Percentiles rank a stretch among this genome's conserved stretches.
These are phyloP conservation scores for Bombus balteatus DNA, from an alignment of 1,140 invertebrate genomes.

Conservation along the genomic window DNA sequence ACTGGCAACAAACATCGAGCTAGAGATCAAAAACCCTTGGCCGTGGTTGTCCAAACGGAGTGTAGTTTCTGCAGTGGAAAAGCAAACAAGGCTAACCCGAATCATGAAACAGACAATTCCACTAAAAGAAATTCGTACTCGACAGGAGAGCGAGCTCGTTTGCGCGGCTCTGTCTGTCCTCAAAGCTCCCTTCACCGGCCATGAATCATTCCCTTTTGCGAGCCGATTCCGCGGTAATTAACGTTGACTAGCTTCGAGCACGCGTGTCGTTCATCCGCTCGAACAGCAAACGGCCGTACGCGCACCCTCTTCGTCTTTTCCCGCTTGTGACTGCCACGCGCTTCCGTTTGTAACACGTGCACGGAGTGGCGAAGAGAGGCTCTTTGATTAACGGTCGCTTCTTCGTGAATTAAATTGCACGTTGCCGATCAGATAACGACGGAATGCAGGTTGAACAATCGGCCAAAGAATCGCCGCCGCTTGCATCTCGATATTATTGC, in stretches of 20 bases:
- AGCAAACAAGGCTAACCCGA: not conserved
- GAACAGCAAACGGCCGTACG: slow-evolving; percentile 17
- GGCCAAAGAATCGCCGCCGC: not conserved
- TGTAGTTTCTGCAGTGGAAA: not conserved
- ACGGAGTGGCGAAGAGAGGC: not conserved
- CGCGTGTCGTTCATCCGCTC: slow-evolving; percentile 54
- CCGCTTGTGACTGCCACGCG: slow-evolving; percentile 2
- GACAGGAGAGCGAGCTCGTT: not conserved
- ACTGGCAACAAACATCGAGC: fast-evolving
- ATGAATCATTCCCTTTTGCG: slow-evolving; percentile 61
- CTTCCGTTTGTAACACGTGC: not conserved
- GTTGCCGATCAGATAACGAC: slow-evolving; percentile 8
- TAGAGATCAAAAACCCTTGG: not conserved
- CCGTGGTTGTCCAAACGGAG: not conserved
- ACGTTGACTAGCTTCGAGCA: slow-evolving; percentile 54
- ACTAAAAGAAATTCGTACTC: slow-evolving; percentile 19
- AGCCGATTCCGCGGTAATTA: slow-evolving; percentile 61
- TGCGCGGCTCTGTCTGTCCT: slow-evolving; percentile 19
- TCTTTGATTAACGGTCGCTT: slow-evolving; percentile 57
- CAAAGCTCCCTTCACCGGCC: slow-evolving; percentile 38
- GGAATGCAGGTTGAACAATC: not conserved
- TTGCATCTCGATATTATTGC: slow-evolving; percentile 1
- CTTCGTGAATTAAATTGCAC: slow-evolving; percentile 48
- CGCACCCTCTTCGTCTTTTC: slow-evolving; percentile 12
- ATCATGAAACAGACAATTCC: not conserved